Conservation (phyloP, 2,888 invertebrate species). For the Eupithecia inturbata region DNA sequence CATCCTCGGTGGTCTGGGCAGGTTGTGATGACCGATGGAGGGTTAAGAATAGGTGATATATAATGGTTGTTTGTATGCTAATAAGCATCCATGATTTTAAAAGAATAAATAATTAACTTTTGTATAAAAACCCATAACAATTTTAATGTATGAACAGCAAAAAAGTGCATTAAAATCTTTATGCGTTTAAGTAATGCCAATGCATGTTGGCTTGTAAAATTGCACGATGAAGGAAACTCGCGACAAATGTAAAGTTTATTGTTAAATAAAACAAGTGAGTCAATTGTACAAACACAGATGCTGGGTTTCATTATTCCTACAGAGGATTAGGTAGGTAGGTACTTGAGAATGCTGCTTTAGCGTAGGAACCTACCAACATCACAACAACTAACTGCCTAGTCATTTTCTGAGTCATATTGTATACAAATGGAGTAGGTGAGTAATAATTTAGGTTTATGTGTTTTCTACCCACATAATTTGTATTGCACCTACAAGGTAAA, state of each 20-base stretch:
- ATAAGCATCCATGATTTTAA: neutral
- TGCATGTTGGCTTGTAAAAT: constrained; percentile 2
- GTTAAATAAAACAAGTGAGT: too few species aligned
- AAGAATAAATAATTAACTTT: neutral
- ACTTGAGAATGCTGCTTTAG: neutral
- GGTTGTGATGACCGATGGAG: constrained; percentile 49
- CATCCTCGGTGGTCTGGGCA: constrained; percentile 61
- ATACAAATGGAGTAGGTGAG: neutral
- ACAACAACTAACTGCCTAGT: neutral
- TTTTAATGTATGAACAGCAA: neutral
- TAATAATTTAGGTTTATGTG: neutral
- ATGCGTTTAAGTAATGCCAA: neutral
- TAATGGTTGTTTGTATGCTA: constrained; percentile 1
- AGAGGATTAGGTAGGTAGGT: neutral
- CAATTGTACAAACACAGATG: constrained; percentile 28
- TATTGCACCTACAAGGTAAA: neutral
- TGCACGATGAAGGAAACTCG: neutral
- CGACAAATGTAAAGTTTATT: constrained; percentile 21
- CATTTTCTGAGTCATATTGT: constrained; percentile 20
- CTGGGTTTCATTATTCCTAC: constrained; percentile 17
- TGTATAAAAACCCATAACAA: neutral
- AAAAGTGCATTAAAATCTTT: neutral
- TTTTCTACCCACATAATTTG: neutral
- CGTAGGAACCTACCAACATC: neutral
- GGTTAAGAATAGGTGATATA: constrained; percentile 44